Evolutionary conservation across 2,113 vertebrate genomes (phyloP), one percentile per base, ranked within the genome.

Genomic region (Falco punctatus): DNA sequence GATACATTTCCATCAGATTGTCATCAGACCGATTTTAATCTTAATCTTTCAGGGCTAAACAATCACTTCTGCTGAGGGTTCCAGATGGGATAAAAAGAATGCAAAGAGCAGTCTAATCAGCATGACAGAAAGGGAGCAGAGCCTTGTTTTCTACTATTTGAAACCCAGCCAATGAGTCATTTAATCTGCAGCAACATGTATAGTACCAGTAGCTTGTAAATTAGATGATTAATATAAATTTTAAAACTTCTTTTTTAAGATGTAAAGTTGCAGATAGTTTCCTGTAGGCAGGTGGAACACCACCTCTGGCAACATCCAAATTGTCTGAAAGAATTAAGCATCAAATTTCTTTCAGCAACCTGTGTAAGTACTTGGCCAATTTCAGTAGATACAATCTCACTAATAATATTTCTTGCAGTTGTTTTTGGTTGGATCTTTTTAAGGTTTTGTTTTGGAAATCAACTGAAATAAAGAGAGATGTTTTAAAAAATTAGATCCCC

Each of bases 151-250:
- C 87, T 93, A 57, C 84, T 94, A 90, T 73, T 95, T 97, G 97
- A 96, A 97, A 95, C 64, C 7, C 71, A 94, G 93, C 95, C 96
- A 97, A 96, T 10, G 52, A 96, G 84, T 92, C 27, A 94, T 88
- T 96, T 96, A 96, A 96, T 97, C 93, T 97, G 95, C 91, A 96
- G 94, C 52, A 42, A 97, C 97, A 94, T 86, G 96, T 83, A 97
- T 71, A 88, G 89, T 86, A 96, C 81, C 79, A 95, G 91, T 86
- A 96, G 74, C 94, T 95, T 96, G 91, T 94, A 93, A 94, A 92
- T 88, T 58, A 96, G 91, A 96, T 91, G 71, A 97, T 96, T 93
- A 96, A 96, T 96, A 94, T 83, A 77, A 83, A 78, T 81, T 88
- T 90, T 64, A 48, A 49, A 84, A 13, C 27, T 18, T 59, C 69